Conservation (phyloP, 2,797 vertebrate species). For the Scarus forsteni region DNA sequence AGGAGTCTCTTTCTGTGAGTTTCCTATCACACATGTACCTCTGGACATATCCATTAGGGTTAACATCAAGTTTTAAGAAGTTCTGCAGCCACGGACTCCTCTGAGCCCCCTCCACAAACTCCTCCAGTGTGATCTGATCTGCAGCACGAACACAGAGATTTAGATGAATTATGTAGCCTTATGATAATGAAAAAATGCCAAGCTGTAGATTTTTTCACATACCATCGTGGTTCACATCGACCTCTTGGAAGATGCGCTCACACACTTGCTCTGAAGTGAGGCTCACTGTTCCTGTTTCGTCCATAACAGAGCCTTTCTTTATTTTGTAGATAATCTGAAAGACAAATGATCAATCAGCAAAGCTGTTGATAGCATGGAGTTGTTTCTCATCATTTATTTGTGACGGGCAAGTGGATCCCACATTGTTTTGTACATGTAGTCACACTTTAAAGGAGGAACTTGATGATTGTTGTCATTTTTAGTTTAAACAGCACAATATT, state of each 20-base stretch:
- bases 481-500: too few relatives aligned
- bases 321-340: conserved; percentile 74
- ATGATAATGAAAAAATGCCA: too few relatives aligned
- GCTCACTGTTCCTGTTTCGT: conserved; percentile 25
- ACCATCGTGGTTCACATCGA: conserved; percentile 77
- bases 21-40: conserved; percentile 45
- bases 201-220: conserved; percentile 17
- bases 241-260: conserved; percentile 64
- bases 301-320: conserved; percentile 48
- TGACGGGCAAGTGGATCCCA: too few relatives aligned
- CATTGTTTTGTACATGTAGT: too few relatives aligned
- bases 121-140: conserved; percentile 67
- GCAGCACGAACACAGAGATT: background rate
- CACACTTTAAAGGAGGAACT: too few relatives aligned
- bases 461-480: too few relatives aligned
- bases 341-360: background rate
- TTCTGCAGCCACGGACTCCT: conserved; percentile 49
- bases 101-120: conserved; percentile 59
- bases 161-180: background rate
- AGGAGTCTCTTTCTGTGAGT: conserved; percentile 26
- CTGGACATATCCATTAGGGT: conserved; percentile 54
- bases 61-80: conserved; percentile 56
- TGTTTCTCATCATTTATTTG: too few relatives aligned
- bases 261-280: conserved; percentile 63
- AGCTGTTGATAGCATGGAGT: too few relatives aligned